Evolutionary conservation across 2,888 invertebrate genomes (phyloP).

Genomic region (Aleiodes leptofemur): DNA sequence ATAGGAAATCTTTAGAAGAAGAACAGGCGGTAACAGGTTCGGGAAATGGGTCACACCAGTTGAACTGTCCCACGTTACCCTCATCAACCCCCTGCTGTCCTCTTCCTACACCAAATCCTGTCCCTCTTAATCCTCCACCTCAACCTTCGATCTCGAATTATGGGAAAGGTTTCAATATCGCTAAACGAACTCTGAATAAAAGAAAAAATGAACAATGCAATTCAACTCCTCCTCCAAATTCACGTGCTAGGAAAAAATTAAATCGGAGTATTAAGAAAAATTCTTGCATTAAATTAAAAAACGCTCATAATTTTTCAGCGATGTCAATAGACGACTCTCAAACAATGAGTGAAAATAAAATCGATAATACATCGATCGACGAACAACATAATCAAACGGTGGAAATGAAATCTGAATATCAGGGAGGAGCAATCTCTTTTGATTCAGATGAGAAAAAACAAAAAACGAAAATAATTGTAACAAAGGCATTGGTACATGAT

Average conservation of each 20-base stretch:
- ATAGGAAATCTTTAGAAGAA: background rate
- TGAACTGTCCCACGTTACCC: background rate
- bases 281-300: too few relatives aligned
- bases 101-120: too few relatives aligned
- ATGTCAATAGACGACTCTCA: background rate
- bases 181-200: background rate
- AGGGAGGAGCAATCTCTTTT: background rate
- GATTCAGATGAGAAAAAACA: constrained; percentile 1
- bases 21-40: too few relatives aligned
- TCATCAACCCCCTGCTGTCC: too few relatives aligned
- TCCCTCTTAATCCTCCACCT: too few relatives aligned
- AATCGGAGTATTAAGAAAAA: background rate
- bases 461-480: background rate
- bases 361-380: background rate
- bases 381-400: background rate
- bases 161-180: background rate
- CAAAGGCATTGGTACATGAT: background rate
- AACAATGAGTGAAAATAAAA: background rate
- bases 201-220: background rate
- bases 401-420: background rate
- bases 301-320: too few relatives aligned
- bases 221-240: background rate
- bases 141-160: background rate
- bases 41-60: too few relatives aligned
- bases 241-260: background rate